Evolutionary conservation across 2,113 vertebrate species (phyloP), one percentile per base, ranked within the genome.

Genomic region (Pygoscelis adeliae): DNA sequence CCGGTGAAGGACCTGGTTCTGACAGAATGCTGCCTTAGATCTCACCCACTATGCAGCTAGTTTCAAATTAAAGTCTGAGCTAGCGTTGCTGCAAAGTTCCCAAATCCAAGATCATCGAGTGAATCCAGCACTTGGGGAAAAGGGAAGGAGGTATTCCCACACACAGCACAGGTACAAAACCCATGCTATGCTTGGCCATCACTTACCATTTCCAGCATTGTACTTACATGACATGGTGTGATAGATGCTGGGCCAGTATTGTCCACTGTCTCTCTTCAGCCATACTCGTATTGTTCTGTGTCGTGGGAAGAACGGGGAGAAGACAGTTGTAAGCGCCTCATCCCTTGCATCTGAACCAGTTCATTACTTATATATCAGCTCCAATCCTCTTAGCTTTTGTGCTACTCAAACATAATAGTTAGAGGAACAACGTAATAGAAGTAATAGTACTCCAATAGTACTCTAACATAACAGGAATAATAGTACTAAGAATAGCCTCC

Each of bases 191-290:
- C 32, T 34, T 44, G 36, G 34, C 40, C 72, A 63, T 10, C 58
- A 23, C 52, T 47, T 47, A 53, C 30, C n/a, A 30, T 7, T 5
- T 27, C 46, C 62, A 62, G 21, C 18, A 19, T 1, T 9, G 29
- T 89, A 99, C 99, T 99, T 98, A 99, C 99, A 99, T 95, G 99
- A 99, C 96, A 99, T 99, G 6, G 99, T 99, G 98, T 99, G 99
- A 92, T 99, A 99, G 95, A 99, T 99, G 97, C 99, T 99, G 59
- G 99, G 99, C 99, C 99, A 99, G 95, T 99, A 99, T 73, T 99
- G 99, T 42, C 99, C 99, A 3, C 99, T 99, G 98, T 99, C 99
- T 97, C 99, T 98, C 95, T 99, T 99, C 96, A 99, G 98, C 99
- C 99, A 99, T 59, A 99, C 99, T 56, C 99, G 98, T 92, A 99